These are phyloP conservation scores for Drosophila borealis DNA, from an alignment of 2,888 invertebrate genomes.

Conservation along the genomic window DNA sequence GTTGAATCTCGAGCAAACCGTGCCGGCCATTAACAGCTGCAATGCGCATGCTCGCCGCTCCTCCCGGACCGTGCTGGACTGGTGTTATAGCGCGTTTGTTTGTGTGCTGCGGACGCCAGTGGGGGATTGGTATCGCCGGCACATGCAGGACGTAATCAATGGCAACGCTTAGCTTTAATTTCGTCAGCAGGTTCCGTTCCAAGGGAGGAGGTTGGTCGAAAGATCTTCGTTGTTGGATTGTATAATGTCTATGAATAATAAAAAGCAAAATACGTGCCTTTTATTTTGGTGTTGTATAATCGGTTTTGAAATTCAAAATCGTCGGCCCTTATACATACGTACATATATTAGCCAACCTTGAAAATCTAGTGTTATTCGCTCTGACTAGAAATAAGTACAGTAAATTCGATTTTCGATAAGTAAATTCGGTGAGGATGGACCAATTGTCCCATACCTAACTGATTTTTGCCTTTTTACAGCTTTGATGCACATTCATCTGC, in stretches of 20 bases:
- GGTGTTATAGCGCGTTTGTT: conserved; percentile 37
- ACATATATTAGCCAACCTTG: neutral
- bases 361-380: conserved; percentile 1
- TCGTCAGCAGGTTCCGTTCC: no score
- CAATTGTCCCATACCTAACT: conserved; percentile 5
- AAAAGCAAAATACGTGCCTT: neutral
- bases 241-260: no score
- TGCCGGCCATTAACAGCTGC: conserved; percentile 33
- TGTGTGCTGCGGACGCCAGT: conserved; percentile 45
- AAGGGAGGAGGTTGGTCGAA: no score
- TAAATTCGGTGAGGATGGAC: neutral
- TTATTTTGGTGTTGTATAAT: neutral
- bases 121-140: conserved; percentile 46
- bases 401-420: conserved; percentile 20
- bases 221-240: no score
- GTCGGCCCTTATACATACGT: neutral
- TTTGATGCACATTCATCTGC: conserved; percentile 13
- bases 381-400: neutral
- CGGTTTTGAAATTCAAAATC: neutral
- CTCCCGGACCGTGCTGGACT: neutral
- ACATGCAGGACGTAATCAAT: conserved; percentile 49
- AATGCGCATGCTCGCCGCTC: conserved; percentile 14
- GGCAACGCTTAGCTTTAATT: conserved; percentile 23
- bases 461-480: neutral
- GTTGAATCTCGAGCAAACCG: conserved; percentile 25